Evolutionary conservation across 2,888 invertebrate species (phyloP), one percentile per base, ranked within the genome.

Genomic region (Rhagonycha fulva): DNA sequence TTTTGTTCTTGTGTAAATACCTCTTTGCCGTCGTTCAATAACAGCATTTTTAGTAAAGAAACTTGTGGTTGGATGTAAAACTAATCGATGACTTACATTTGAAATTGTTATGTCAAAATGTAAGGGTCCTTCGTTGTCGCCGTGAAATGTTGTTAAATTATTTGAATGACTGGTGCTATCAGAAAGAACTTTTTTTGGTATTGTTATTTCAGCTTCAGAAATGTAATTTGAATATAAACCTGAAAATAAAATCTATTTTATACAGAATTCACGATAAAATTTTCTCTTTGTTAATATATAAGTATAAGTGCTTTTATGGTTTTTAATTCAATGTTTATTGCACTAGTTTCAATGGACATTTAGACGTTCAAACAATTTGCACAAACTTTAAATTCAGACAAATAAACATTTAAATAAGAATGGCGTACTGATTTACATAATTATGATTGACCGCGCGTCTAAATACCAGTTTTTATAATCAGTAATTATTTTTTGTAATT

Each of bases 11-110:
- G 90, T 89, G 78, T 92, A 89, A 68, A 89, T 88, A 80, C 89
- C 87, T 61, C 88, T 87, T 80, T 88, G 88, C 85, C 93, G 92
- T 72, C 93, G 90, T 88, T 96, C 96, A 81, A 96, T 90, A 77
- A 95, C 88, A 87, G 95, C 87, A 71, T 91, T 90, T 24, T 94
- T 93, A 62, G 92, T 91, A 83, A 94, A 89, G 85, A 95, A 93
- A 78, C 91, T 89, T 80, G 89, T 90, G 83, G 92, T 92, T 76
- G 93, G 93, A 67, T 84, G 81, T 74, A 90, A 80, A 71, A 87
- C 83, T 76, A 90, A 82, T 78, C 88, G 84, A 76, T 87, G 86
- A 26, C 85, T 82, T 70, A 81, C 83, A 28, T 88, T 87, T 32
- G 84, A 84, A 71, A 90, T 85, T 47, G 88, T 84, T 78, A 91